phyloP scores from a whole-genome alignment of 1,140 invertebrate genomes.

The Aphis craccivora region DNA sequence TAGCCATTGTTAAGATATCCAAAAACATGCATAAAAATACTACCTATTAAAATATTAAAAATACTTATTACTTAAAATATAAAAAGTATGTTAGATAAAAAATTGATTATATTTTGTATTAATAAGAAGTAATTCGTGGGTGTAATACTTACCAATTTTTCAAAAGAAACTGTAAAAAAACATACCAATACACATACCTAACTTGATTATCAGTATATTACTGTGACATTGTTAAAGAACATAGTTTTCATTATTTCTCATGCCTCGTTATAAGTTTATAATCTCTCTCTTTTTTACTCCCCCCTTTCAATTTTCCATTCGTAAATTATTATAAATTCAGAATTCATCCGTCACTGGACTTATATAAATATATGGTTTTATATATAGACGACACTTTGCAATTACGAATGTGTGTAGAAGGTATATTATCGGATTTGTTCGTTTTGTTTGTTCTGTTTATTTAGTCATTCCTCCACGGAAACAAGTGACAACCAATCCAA shows the following conservation, averaged over 20 bases:
- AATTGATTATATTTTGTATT: neutral
- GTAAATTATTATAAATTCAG: constrained; percentile 2
- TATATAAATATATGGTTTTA: constrained; percentile 13
- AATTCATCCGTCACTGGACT: neutral
- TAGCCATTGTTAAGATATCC: too few species aligned
- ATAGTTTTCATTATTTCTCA: neutral
- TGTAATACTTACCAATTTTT: neutral
- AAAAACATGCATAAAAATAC: neutral
- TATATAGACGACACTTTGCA: neutral
- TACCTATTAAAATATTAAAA: too few species aligned
- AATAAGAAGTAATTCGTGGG: neutral
- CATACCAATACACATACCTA: neutral
- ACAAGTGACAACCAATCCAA: constrained; percentile 10
- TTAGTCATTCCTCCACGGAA: neutral
- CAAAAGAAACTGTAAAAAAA: neutral
- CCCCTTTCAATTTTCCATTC: neutral
- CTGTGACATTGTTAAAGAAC: neutral
- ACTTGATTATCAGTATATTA: neutral
- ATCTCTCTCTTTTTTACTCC: too few species aligned
- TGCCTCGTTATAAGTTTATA: neutral
- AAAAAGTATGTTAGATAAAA: neutral
- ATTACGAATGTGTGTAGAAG: neutral
- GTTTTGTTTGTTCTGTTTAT: neutral
- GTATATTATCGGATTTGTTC: neutral
- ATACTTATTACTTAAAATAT: neutral